Base-by-base conservation (phyloP, 2,113 vertebrate genomes). In the Hippocampus comes region DNA sequence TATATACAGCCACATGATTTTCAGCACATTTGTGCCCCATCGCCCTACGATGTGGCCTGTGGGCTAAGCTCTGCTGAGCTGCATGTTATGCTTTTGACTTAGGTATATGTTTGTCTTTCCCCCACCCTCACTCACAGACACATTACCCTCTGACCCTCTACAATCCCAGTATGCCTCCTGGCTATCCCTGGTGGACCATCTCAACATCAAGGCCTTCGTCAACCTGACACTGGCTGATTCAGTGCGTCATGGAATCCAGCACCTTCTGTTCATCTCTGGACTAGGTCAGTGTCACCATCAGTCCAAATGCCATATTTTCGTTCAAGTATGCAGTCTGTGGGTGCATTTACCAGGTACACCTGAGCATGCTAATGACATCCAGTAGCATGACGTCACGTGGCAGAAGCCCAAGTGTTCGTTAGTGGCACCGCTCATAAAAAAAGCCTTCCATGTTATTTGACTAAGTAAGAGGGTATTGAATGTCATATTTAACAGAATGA, bases 231-330 rank as follows among this genome's bases (percentile, higher is more conserved):
- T 97, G 23, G 92, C 95, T 0, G 88, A 94, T 77, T 94, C 95
- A 0, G 92, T 97, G 38, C 90, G 95, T 30, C 93, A 94, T 0
- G 96, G 96, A 0, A 91, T 95, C 34, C 95, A 95, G 41, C 95
- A 97, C 82, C 91, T 97, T 64, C 94, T 97, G 84, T 96, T 96
- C 90, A 96, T 96, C 81, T 95, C 95, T 8, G 95, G 95, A 72
- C 91, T 97, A 1, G 95, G 96, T 97, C 83, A 91, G 94, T 90
- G 17, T 25, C 30, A 4, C 67, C 55, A 6, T 74, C 18, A 1
- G 43, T 66, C 34, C 3, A 55, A 68, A 64, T 42, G 3, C 38
- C 25, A 3, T 9, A 51, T 42, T 46, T 14, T 41, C 25, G 43
- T 2, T 14, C 27, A 17, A 42, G 23, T 15, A 23, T n/a, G 12